Percentiles rank a stretch among this genome's conserved stretches.
Evolutionary conservation across 1,140 invertebrate species (phyloP).

Genomic region (Lucilia sericata): DNA sequence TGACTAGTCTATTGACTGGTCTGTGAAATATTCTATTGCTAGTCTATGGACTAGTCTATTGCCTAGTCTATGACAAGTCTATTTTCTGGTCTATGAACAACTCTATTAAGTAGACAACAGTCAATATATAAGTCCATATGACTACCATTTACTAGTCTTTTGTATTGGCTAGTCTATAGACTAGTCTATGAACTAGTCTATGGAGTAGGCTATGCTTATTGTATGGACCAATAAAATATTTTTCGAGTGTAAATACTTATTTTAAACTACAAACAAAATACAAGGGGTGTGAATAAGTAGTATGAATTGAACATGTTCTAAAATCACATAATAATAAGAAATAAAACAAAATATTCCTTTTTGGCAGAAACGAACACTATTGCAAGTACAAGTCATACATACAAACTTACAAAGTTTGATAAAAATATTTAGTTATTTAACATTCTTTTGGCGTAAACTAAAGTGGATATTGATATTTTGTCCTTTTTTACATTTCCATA

Average conservation of each 20-base stretch:
- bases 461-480: conserved; percentile 52
- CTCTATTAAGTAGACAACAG: no score
- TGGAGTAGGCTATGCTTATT: no score
- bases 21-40: no score
- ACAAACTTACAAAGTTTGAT: neutral
- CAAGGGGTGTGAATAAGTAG: conserved; percentile 28
- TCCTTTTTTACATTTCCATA: conserved; percentile 37
- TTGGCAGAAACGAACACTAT: neutral
- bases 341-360: neutral
- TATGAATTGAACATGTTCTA: conserved; percentile 38
- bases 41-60: no score
- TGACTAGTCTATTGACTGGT: no score
- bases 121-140: no score
- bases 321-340: neutral
- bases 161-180: no score
- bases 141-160: no score
- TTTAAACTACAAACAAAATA: neutral
- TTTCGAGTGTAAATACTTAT: neutral
- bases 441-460: conserved; percentile 48
- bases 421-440: conserved; percentile 40
- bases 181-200: no score
- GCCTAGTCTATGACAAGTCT: no score
- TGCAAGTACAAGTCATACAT: neutral
- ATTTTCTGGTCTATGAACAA: no score
- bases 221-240: no score